Evolutionary conservation across 2,797 vertebrate genomes (phyloP).

Genomic region (Pipistrellus nathusii): DNA sequence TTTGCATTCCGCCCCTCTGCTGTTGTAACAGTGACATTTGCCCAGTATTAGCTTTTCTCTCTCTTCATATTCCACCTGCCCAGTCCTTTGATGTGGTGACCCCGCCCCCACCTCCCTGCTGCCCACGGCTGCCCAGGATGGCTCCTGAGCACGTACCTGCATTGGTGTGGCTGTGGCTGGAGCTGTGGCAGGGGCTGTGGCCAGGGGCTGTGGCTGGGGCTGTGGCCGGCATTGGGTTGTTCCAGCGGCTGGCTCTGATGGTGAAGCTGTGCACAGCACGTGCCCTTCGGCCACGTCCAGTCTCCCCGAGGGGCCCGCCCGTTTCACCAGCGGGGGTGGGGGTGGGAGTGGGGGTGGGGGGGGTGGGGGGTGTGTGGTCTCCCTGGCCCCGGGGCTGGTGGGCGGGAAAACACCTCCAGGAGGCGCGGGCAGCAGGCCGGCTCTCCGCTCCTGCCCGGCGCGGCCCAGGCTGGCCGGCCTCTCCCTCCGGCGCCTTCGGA

Average conservation of each 20-base stretch:
- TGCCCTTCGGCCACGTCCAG: neutral
- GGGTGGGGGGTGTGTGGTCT: neutral
- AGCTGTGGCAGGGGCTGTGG: no score
- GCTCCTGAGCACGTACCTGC: fast-evolving
- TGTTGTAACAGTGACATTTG: neutral
- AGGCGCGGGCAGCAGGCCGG: fast-evolving
- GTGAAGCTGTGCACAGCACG: fast-evolving
- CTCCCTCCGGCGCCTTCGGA: neutral
- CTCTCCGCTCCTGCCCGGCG: neutral
- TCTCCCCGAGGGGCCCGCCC: fast-evolving
- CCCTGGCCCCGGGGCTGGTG: neutral
- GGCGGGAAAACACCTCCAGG: fast-evolving
- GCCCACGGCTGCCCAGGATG: fast-evolving
- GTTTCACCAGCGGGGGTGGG: neutral
- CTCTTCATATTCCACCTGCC: neutral
- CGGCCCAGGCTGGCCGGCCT: fast-evolving
- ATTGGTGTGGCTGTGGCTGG: no score
- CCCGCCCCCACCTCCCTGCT: neutral
- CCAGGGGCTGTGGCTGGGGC: no score
- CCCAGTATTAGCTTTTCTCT: neutral
- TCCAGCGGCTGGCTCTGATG: neutral
- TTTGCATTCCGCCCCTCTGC: neutral
- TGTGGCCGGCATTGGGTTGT: neutral
- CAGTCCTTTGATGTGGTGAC: neutral
- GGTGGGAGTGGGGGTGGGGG: no score